These are phyloP conservation scores for Macroglossus sobrinus DNA, from an alignment of 2,113 vertebrate species.

Conservation along the genomic window DNA sequence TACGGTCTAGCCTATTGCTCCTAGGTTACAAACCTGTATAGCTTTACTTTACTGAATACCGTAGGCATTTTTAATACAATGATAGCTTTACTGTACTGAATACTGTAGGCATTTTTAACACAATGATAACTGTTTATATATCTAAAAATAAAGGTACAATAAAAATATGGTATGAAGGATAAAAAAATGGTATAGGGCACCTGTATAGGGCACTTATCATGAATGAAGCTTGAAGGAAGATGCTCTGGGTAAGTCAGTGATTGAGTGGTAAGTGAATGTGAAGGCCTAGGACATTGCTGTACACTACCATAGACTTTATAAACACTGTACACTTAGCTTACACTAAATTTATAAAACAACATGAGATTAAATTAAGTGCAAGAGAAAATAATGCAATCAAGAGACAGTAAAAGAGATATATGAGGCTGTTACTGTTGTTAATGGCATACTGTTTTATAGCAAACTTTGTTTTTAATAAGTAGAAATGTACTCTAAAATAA, in stretches of 20 bases:
- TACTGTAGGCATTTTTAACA: not conserved
- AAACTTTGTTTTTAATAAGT: not conserved
- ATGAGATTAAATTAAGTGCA: not conserved
- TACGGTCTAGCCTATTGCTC: not conserved
- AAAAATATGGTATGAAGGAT: not conserved
- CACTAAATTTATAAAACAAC: not conserved
- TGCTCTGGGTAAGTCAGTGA: not conserved
- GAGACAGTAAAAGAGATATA: not conserved
- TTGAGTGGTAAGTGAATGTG: not conserved
- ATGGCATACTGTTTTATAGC: not conserved
- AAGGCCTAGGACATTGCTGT: too few relatives aligned
- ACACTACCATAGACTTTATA: not conserved
- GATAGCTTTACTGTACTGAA: not conserved
- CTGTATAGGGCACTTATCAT: not conserved
- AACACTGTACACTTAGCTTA: not conserved
- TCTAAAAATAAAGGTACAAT: not conserved
- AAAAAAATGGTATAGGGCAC: not conserved
- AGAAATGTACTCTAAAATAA: not conserved
- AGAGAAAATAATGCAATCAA: not conserved
- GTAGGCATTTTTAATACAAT: not conserved
- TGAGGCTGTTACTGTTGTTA: not conserved
- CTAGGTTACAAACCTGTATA: not conserved
- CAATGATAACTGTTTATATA: not conserved
- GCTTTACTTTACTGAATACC: not conserved
- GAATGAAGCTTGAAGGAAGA: not conserved